These are phyloP conservation scores for Parasteatoda tepidariorum DNA, from an alignment of 1,140 invertebrate species.

Conservation along the genomic window DNA sequence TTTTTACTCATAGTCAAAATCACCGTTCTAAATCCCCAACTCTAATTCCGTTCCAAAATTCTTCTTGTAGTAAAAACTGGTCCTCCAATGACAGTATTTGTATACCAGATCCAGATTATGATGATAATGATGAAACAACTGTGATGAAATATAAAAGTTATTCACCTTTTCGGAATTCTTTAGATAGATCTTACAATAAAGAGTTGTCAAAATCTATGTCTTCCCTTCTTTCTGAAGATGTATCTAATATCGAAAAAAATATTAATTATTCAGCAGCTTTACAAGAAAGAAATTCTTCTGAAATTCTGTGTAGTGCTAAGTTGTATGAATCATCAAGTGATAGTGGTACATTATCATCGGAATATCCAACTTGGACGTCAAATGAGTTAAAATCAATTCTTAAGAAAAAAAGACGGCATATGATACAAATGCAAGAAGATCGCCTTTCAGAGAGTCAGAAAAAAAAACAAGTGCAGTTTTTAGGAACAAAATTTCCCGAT, in stretches of 20 bases:
- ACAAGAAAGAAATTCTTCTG: too few relatives aligned
- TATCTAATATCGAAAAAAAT: conserved; percentile 32
- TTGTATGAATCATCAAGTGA: conserved; percentile 60
- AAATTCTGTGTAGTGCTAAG: not conserved
- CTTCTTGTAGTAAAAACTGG: not conserved
- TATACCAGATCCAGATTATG: conserved; percentile 59
- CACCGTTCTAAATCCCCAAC: conserved; percentile 40
- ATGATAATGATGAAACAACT: conserved; percentile 43
- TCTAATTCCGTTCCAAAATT: not conserved
- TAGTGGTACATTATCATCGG: conserved; percentile 54
- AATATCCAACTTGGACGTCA: conserved; percentile 58
- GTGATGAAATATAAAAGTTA: conserved; percentile 27
- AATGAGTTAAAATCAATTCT: conserved; percentile 57
- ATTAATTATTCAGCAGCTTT: conserved; percentile 23
- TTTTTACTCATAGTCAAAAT: conserved; percentile 35
- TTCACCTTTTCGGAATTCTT: conserved; percentile 32
- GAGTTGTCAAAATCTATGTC: conserved; percentile 58
- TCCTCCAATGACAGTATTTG: conserved; percentile 38
- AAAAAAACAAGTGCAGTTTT: conserved; percentile 58
- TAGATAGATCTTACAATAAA: not conserved
- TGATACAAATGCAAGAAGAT: conserved; percentile 35
- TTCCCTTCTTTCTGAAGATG: conserved; percentile 52
- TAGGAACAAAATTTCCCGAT: conserved; percentile 8
- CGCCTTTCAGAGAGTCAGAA: conserved; percentile 14
- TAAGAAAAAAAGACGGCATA: conserved; percentile 41